Percentiles rank a stretch among this genome's conserved stretches.
phyloP scores from a whole-genome alignment of 2,797 vertebrate genomes.

The Gobionotothen gibberifrons region DNA sequence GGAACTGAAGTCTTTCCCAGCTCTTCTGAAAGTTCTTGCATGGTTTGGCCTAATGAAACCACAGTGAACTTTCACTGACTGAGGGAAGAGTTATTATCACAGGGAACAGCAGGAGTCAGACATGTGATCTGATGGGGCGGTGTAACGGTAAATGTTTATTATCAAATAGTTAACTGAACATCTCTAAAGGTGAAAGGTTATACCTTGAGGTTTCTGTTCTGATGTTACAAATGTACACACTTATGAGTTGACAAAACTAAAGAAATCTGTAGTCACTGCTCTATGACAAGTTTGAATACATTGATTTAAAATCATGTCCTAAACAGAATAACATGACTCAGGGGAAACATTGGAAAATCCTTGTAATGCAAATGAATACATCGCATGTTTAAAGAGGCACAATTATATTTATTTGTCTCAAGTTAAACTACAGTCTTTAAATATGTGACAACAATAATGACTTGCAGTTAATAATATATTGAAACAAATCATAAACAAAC shows the following conservation, averaged over 20 bases:
- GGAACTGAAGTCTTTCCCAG: neutral
- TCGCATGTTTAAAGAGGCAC: neutral
- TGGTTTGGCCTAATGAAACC: neutral
- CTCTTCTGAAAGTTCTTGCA: neutral
- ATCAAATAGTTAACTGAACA: neutral
- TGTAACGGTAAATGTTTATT: conserved; percentile 2
- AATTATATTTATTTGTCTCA: neutral
- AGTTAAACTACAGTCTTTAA: neutral
- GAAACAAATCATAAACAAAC: neutral
- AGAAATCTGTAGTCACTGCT: neutral
- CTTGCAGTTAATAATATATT: neutral
- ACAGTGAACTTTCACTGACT: conserved; percentile 1
- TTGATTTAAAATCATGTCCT: too few relatives aligned
- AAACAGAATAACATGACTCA: too few relatives aligned
- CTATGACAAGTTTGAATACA: too few relatives aligned
- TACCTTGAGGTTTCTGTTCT: too few relatives aligned
- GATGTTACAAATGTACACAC: neutral
- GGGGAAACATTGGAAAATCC: too few relatives aligned
- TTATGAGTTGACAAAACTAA: neutral
- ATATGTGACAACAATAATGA: neutral
- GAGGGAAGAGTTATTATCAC: conserved; percentile 2
- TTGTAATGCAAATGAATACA: neutral
- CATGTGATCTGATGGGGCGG: conserved; percentile 20
- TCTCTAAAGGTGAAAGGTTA: neutral
- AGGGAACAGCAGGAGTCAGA: conserved; percentile 34